A percentile compares a stretch with the other conserved stretches of the same genome.
Evolutionary conservation across 2,797 vertebrate genomes (phyloP).

Genomic region (Scomberomorus guttatus): DNA sequence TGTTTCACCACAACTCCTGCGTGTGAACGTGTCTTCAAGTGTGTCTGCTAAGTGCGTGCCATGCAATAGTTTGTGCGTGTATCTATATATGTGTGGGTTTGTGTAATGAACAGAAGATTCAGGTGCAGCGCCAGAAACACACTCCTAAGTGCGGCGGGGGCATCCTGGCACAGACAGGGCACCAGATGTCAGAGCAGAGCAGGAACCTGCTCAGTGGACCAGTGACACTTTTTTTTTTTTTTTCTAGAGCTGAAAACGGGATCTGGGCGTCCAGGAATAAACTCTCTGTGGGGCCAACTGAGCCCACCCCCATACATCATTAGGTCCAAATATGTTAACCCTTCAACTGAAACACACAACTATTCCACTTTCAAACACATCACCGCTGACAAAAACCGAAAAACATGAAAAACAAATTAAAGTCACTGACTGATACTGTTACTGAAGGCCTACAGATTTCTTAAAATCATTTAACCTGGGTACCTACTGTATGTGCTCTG

Average conservation of each 20-base stretch:
- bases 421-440: neutral
- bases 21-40: conserved; percentile 36
- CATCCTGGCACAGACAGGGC: conserved; percentile 85
- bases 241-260: conserved; percentile 72
- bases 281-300: conserved; percentile 72
- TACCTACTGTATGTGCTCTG: neutral
- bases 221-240: conserved; percentile 79
- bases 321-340: conserved; percentile 58
- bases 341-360: conserved; percentile 14
- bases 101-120: conserved; percentile 74
- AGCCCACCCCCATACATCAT: conserved; percentile 47
- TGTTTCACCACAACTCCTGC: conserved; percentile 19
- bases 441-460: neutral
- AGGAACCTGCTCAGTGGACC: conserved; percentile 83
- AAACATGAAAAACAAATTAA: neutral
- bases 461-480: neutral
- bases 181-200: conserved; percentile 88
- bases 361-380: conserved; percentile 38
- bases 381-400: neutral
- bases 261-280: conserved; percentile 79
- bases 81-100: conserved; percentile 48
- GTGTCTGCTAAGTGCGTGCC: conserved; percentile 19
- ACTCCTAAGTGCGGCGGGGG: conserved; percentile 79
- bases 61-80: conserved; percentile 40
- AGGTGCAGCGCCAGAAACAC: conserved; percentile 80